Conservation (phyloP, 2,113 vertebrate species). For the Dunckerocampus dactyliophorus region DNA sequence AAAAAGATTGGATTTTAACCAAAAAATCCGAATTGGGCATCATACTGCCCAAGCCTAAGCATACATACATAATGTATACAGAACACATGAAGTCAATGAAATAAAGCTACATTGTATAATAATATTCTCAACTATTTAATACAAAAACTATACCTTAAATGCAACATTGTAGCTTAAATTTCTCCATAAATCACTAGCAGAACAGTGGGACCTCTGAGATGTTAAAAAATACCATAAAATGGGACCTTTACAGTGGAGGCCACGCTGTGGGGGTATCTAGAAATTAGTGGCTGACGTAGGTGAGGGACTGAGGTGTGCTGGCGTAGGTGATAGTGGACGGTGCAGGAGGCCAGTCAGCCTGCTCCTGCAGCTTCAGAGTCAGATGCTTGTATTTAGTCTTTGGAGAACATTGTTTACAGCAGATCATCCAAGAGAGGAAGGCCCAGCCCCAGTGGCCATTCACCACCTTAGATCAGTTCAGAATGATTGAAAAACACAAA, state of each 20-base stretch:
- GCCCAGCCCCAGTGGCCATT: conserved; percentile 75
- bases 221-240: not conserved
- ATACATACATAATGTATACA: too few relatives aligned
- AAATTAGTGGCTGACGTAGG: not conserved
- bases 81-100: too few relatives aligned
- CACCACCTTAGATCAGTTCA: conserved; percentile 63
- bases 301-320: conserved; percentile 37
- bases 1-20: too few relatives aligned
- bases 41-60: too few relatives aligned
- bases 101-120: too few relatives aligned
- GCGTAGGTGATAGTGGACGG: conserved; percentile 82
- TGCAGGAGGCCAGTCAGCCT: conserved; percentile 86
- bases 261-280: not conserved
- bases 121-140: too few relatives aligned
- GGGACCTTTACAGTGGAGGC: not conserved
- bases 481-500: not conserved
- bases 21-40: too few relatives aligned
- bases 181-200: too few relatives aligned
- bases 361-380: conserved; percentile 83
- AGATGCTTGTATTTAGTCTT: conserved; percentile 82
- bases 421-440: conserved; percentile 72
- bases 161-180: too few relatives aligned
- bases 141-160: too few relatives aligned
- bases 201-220: too few relatives aligned
- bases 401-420: conserved; percentile 69